Conservation (phyloP, 2,113 vertebrate genomes). For the Notiomystis cincta region DNA sequence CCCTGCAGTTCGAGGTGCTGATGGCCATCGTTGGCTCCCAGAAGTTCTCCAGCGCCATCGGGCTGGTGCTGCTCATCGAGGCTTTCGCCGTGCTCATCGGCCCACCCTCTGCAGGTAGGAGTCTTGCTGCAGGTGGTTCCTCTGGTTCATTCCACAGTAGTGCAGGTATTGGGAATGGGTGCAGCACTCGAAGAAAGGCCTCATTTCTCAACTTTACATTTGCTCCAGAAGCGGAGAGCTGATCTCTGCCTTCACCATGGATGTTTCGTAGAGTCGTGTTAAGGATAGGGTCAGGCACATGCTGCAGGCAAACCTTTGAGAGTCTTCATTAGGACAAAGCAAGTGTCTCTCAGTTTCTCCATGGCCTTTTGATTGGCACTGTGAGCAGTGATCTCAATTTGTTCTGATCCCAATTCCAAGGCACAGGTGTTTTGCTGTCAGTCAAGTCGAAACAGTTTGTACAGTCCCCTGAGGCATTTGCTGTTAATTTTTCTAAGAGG, state of each 20-base stretch:
- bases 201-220: not conserved
- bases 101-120: constrained; percentile 77
- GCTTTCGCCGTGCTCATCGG: constrained; percentile 77
- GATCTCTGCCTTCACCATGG: not conserved
- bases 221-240: not conserved
- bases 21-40: constrained; percentile 76
- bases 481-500: not conserved
- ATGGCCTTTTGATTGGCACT: not conserved
- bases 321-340: not conserved
- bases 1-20: constrained; percentile 80
- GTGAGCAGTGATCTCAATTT: not conserved
- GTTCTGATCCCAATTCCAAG: not conserved
- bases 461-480: not conserved
- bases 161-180: not conserved
- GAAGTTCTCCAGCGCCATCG: constrained; percentile 78
- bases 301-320: not conserved
- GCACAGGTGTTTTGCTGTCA: not conserved
- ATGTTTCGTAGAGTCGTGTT: not conserved
- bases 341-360: not conserved
- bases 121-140: accelerated
- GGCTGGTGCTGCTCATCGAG: constrained; percentile 76
- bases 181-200: not conserved
- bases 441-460: not conserved
- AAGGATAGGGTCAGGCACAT: not conserved
- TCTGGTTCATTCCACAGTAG: not conserved